phyloP scores from a whole-genome alignment of 2,888 invertebrate genomes.

The Maniola hyperantus region DNA sequence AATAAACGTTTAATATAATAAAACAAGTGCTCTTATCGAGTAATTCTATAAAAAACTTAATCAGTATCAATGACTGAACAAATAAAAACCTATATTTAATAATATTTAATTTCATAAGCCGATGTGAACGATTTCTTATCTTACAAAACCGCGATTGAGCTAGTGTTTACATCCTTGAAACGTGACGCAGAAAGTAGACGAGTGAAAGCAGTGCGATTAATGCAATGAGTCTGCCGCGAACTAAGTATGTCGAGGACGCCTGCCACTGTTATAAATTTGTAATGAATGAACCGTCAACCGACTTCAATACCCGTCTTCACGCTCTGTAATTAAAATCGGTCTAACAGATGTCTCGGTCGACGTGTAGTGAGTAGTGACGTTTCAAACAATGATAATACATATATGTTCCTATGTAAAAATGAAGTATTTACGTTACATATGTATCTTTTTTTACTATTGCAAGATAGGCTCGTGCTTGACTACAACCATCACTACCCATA shows the following conservation, averaged over 20 bases:
- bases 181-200: slow-evolving; percentile 76
- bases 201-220: slow-evolving; percentile 77
- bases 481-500: too few relatives aligned
- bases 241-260: slow-evolving; percentile 65
- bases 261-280: slow-evolving; percentile 44
- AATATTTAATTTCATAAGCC: background rate
- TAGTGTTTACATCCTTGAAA: slow-evolving; percentile 62
- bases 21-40: background rate
- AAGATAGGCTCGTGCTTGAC: too few relatives aligned
- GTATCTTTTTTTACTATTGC: too few relatives aligned
- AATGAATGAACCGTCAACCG: slow-evolving; percentile 45
- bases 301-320: slow-evolving; percentile 31
- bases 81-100: background rate
- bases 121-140: slow-evolving; percentile 10
- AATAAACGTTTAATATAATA: too few relatives aligned
- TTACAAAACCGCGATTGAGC: slow-evolving; percentile 20
- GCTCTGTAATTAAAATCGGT: slow-evolving; percentile 26
- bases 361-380: background rate
- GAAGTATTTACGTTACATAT: too few relatives aligned
- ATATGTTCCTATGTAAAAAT: too few relatives aligned
- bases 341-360: slow-evolving; percentile 11
- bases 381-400: background rate
- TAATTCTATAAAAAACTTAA: background rate
- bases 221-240: slow-evolving; percentile 61
- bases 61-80: background rate